These are phyloP conservation scores for Procambarus clarkii DNA, from an alignment of 1,140 invertebrate genomes.

Conservation along the genomic window DNA sequence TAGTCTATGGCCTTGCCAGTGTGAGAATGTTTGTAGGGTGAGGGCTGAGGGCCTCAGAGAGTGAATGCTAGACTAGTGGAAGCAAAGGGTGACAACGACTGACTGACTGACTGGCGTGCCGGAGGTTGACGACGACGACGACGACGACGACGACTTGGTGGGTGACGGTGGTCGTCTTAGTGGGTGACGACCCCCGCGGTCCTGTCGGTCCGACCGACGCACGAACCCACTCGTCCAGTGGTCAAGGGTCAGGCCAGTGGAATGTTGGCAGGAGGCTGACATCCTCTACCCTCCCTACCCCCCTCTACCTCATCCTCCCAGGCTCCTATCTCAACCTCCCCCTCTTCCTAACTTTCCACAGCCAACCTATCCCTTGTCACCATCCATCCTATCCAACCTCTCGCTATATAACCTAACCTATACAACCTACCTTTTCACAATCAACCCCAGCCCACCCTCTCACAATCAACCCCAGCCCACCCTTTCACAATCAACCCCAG, in stretches of 20 bases:
- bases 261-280: background rate
- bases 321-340: background rate
- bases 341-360: background rate
- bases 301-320: too few species aligned
- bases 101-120: background rate
- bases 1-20: too few species aligned
- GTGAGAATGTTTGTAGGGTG: too few species aligned
- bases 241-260: background rate
- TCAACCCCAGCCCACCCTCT: background rate
- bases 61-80: background rate
- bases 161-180: too few species aligned
- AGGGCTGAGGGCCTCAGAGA: too few species aligned
- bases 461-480: background rate
- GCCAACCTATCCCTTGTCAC: background rate
- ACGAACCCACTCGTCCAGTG: constrained; percentile 6
- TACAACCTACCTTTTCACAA: too few species aligned
- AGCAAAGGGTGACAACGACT: background rate
- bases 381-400: background rate
- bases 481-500: background rate
- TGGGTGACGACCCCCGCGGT: background rate
- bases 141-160: background rate
- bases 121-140: background rate
- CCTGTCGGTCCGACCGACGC: background rate
- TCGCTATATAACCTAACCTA: too few species aligned
- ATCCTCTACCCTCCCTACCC: background rate